A percentile compares a stretch with the other conserved stretches of the same genome.
These are phyloP conservation scores for Drosophila melanica DNA, from an alignment of 1,140 invertebrate species.

Conservation along the genomic window DNA sequence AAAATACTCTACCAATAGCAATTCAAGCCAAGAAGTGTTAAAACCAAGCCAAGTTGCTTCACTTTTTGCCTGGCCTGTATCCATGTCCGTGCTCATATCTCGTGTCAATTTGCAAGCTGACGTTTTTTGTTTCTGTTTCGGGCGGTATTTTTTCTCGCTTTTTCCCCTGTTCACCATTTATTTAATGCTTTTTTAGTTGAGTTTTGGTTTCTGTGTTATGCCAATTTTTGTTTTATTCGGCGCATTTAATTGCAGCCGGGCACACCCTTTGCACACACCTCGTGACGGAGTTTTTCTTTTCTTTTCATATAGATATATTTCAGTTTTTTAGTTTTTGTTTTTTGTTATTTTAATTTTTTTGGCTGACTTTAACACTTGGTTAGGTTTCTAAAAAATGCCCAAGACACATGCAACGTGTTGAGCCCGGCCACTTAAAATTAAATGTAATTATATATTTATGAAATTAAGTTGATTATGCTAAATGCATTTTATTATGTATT, in stretches of 20 bases:
- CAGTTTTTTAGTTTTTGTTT: slow-evolving; percentile 20
- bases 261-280: slow-evolving; percentile 72
- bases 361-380: slow-evolving; percentile 58
- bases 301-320: background rate
- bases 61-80: slow-evolving; percentile 58
- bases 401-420: slow-evolving; percentile 61
- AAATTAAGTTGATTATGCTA: slow-evolving; percentile 80
- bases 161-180: slow-evolving; percentile 51
- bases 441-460: slow-evolving; percentile 80
- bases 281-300: slow-evolving; percentile 34
- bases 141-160: slow-evolving; percentile 22
- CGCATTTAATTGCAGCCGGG: slow-evolving; percentile 67
- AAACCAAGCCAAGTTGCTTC: slow-evolving; percentile 72
- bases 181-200: slow-evolving; percentile 73
- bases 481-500: slow-evolving; percentile 78
- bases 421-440: slow-evolving; percentile 50
- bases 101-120: slow-evolving; percentile 80
- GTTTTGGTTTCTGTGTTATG: slow-evolving; percentile 57
- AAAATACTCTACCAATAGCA: slow-evolving; percentile 30
- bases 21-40: slow-evolving; percentile 76
- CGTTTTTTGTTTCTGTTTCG: slow-evolving; percentile 46
- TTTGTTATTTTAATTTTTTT: too few species aligned
- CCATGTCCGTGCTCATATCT: slow-evolving; percentile 79
- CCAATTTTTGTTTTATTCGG: slow-evolving; percentile 47
- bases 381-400: slow-evolving; percentile 66